These are phyloP conservation scores for Philonicus albiceps DNA, from an alignment of 2,888 invertebrate genomes.

Conservation along the genomic window DNA sequence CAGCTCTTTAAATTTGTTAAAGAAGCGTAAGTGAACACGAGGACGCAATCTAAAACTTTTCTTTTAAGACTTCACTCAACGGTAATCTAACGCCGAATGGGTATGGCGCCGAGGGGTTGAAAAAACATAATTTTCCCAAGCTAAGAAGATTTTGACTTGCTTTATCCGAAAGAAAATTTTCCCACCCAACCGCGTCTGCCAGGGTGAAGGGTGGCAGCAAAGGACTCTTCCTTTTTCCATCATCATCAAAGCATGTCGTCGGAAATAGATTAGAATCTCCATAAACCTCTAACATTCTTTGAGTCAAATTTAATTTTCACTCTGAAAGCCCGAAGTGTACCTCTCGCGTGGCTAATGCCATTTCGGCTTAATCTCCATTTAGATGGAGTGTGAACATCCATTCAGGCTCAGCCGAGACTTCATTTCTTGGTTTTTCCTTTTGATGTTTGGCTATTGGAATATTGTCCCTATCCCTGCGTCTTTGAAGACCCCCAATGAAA, in stretches of 20 bases:
- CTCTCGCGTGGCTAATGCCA: constrained; percentile 47
- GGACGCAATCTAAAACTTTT: constrained; percentile 47
- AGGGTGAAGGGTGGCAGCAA: not conserved
- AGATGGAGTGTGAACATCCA: constrained; percentile 48
- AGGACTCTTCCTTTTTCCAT: constrained; percentile 13
- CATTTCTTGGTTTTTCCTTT: constrained; percentile 31
- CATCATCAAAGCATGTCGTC: constrained; percentile 40
- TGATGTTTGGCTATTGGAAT: constrained; percentile 35
- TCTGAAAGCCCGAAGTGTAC: constrained; percentile 44
- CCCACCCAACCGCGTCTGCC: constrained; percentile 5
- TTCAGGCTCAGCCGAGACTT: constrained; percentile 30
- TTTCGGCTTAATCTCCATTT: constrained; percentile 49
- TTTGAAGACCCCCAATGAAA: not conserved
- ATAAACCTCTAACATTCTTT: constrained; percentile 47
- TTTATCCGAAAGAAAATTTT: constrained; percentile 36
- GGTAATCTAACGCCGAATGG: constrained; percentile 40
- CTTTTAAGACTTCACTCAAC: constrained; percentile 45
- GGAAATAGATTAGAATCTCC: constrained; percentile 47
- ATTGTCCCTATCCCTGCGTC: not conserved
- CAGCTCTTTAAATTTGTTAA: constrained; percentile 45
- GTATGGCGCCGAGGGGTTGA: not conserved
- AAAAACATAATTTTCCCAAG: constrained; percentile 40
- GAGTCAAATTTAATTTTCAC: constrained; percentile 49
- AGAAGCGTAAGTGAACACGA: constrained; percentile 44
- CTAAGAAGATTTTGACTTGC: constrained; percentile 34